phyloP scores from a whole-genome alignment of 1,140 invertebrate species.

The Onthophagus taurus region DNA sequence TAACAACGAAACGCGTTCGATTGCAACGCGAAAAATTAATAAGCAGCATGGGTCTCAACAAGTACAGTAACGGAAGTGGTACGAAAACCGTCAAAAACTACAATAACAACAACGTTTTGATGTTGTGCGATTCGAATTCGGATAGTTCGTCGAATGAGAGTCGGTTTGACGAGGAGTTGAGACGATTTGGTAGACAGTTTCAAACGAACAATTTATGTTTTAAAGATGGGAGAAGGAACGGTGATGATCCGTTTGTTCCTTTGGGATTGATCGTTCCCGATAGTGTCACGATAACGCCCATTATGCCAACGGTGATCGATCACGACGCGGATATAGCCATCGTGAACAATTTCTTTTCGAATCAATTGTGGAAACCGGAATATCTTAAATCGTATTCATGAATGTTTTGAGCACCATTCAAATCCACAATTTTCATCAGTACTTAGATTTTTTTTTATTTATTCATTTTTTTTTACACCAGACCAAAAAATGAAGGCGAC shows the following conservation, averaged over 20 bases:
- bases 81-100: conserved; percentile 12
- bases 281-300: conserved; percentile 38
- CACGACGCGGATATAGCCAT: conserved; percentile 41
- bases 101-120: conserved; percentile 12
- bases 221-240: conserved; percentile 19
- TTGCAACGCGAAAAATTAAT: conserved; percentile 43
- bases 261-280: conserved; percentile 38
- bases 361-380: conserved; percentile 49
- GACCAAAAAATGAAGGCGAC: not conserved
- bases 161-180: not conserved
- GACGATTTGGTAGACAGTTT: conserved; percentile 2
- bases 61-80: conserved; percentile 35
- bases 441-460: conserved; percentile 26
- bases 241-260: conserved; percentile 36
- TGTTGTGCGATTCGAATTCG: not conserved
- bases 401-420: conserved; percentile 14
- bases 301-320: conserved; percentile 34
- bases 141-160: not conserved
- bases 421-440: conserved; percentile 11
- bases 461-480: conserved; percentile 21
- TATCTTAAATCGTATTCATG: conserved; percentile 40
- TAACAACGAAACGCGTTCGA: conserved; percentile 43
- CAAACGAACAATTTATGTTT: not conserved
- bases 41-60: conserved; percentile 33
- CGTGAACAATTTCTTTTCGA: conserved; percentile 46